Base-by-base conservation (phyloP, 2,888 invertebrate species). In the Ophioninae sp. region DNA sequence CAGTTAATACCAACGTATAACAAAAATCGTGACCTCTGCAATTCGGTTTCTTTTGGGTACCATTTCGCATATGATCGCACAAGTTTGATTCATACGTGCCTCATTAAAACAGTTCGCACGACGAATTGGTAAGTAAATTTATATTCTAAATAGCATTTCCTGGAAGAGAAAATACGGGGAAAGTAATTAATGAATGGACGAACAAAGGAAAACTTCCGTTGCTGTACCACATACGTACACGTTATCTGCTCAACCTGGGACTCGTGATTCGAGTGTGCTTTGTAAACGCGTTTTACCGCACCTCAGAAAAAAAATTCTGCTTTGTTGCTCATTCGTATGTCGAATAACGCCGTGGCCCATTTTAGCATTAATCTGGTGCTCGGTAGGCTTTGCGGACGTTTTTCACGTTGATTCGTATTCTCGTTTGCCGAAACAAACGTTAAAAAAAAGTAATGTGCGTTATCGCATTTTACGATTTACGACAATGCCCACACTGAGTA, bases 91-190 rank as follows among this genome's bases (percentile, higher is more conserved):
- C 13, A 41, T 37, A 64, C 57, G 64, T 65, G 41, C 65, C 21
- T 64, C 44, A 39, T 65, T 72, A 76, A 79, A 72, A 72, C 56
- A 75, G 79, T 74, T 79, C 72, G 79, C 76, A 76, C 74, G 41
- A 23, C 75, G 68, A 77, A 67, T 72, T 67, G 56, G 59, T 76
- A 69, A 80, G 73, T 80, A 83, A 81, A 86, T 85, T 85, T 85
- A 84, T 84, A 30, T 84, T 80, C 81, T 82, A 81, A 83, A 79
- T 73, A 83, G 44, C 79, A 17, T 79, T 69, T 39, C 70, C 41
- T 30, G 30, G 62, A 50, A 69, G 68, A 72, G 67, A 59, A 37
- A 59, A 62, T 30, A 39, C 2, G 39, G 30, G 20, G n/a, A 73
- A 73, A 62, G 41, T 39, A 44, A 44, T 44, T 44, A 44, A 44